Base-by-base conservation (phyloP, 1,140 invertebrate genomes). In the Lepidurus apus region DNA sequence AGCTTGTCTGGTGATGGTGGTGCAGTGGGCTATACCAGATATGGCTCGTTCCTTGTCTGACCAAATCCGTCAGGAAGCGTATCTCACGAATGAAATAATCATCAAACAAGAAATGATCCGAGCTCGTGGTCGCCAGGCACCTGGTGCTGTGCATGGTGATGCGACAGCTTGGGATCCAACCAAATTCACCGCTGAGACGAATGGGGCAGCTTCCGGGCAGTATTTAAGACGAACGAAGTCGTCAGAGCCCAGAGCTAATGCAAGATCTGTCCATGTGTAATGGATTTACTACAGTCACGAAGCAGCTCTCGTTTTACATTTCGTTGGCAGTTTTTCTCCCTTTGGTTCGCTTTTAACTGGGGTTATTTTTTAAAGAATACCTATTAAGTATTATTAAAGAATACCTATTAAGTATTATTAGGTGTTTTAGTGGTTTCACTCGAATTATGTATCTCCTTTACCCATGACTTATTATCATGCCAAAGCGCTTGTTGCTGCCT, bases 31-130 rank as follows among this genome's bases (percentile, higher is more conserved):
- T 78, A 94, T 97, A 78, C 95, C 95, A 5, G 94, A 96, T 85
- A 90, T 95, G 84, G 92, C 93, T 4, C 87, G 88, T 34, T 88
- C 91, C 79, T 87, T 97, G 74, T 87, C 89, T 21, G 91, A 94
- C 83, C 89, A 91, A 84, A 95, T 95, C 82, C 88, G 93, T 42
- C 88, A 93, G 80, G 95, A 96, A 86, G 90, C 91, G 7, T 95
- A 93, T 85, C 88, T 96, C 79, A 95, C 94, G 77, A 96, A 95
- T 86, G 93, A 95, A 85, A 92, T 96, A 81, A 94, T 96, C 79
- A 93, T 96, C 80, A 91, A 91, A 81, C 91, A 92, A 82, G 93
- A 95, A 85, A 87, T 91, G 5, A 83, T 88, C 77, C 82, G 90
- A 77, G 90, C 90, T 4, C 84, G 88, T 76, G 83, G 82, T 42